Evolutionary conservation across 1,140 invertebrate genomes (phyloP), one percentile per base, ranked within the genome.

Genomic region (Artemia franciscana): DNA sequence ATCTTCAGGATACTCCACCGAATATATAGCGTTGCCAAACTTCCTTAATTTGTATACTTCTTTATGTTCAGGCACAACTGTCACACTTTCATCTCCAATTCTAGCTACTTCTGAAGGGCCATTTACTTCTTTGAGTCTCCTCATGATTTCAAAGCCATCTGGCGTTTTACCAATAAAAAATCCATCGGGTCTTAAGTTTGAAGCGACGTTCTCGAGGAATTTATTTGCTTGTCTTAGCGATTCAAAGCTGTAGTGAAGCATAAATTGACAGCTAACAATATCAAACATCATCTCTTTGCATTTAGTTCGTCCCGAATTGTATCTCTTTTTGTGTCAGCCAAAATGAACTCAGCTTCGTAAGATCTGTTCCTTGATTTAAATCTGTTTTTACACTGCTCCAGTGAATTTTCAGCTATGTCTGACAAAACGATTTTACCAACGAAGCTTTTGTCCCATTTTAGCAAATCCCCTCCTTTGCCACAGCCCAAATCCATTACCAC

Each of bases 111-210:
- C n/a, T n/a, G n/a, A n/a, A n/a, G n/a, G n/a, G n/a, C n/a, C n/a
- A n/a, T n/a, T n/a, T n/a, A n/a, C n/a, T n/a, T n/a, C n/a, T n/a
- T n/a, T n/a, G n/a, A n/a, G n/a, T n/a, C n/a, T n/a, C n/a, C n/a
- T n/a, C 76, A 97, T 80, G 63, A 99, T 84, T 72, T 92, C 86
- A 76, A 87, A 79, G 9, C 91, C 84, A 81, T 98, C 84, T 25
- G 93, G 91, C 62, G 94, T 87, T 2, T 92, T 97, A 24, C 92
- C 94, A 72, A 98, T 91, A 70, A 98, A 98, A 73, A 83, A 94
- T 5, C 95, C 94, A 59, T 90, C 93, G 0, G 83, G 79, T 66
- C 79, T 78, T 4, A 99, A 75, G 71, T 83, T 86, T 72, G 95
- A 90, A 21, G 87, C 82, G 4, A 87, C 87, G 79, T 99, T 99